These are phyloP conservation scores for Zonitis immaculata DNA, from an alignment of 2,888 invertebrate species.

Conservation along the genomic window DNA sequence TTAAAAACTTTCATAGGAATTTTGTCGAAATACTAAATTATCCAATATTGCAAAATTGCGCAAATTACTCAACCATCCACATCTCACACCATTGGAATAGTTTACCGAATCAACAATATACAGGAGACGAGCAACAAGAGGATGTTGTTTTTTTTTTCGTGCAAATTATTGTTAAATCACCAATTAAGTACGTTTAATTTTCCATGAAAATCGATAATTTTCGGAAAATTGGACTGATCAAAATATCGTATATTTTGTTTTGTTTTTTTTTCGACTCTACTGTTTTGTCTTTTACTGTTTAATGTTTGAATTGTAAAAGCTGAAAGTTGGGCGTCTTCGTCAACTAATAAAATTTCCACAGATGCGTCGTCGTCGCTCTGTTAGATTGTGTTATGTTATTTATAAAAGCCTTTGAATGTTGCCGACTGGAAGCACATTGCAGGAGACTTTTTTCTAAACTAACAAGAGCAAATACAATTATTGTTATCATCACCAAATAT, in stretches of 20 bases:
- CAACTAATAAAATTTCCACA: slow-evolving; percentile 47
- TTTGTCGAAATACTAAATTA: slow-evolving; percentile 43
- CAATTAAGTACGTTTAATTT: no score
- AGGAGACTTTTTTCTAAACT: no score
- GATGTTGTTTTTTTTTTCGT: no score
- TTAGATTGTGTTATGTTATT: slow-evolving; percentile 47
- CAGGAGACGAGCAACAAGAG: no score
- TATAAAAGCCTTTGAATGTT: slow-evolving; percentile 42
- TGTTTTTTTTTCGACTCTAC: no score
- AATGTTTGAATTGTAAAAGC: slow-evolving; percentile 18
- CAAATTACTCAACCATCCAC: slow-evolving; percentile 39
- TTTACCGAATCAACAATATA: no score
- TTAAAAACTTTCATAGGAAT: slow-evolving; percentile 49
- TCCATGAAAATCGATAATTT: no score
- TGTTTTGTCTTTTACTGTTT: slow-evolving; percentile 8
- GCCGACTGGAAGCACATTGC: slow-evolving; percentile 28
- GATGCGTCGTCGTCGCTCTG: slow-evolving; percentile 44
- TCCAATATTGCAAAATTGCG: slow-evolving; percentile 47
- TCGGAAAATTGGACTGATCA: no score
- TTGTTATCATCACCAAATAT: no score
- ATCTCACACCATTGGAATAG: no score
- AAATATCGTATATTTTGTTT: background rate
- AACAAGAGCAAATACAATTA: no score
- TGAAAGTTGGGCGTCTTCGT: slow-evolving; percentile 31
- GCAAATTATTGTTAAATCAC: no score